Percentiles rank a stretch among this genome's conserved stretches.
Evolutionary conservation across 2,113 vertebrate genomes (phyloP).

Genomic region (Sisor rabdophorus): DNA sequence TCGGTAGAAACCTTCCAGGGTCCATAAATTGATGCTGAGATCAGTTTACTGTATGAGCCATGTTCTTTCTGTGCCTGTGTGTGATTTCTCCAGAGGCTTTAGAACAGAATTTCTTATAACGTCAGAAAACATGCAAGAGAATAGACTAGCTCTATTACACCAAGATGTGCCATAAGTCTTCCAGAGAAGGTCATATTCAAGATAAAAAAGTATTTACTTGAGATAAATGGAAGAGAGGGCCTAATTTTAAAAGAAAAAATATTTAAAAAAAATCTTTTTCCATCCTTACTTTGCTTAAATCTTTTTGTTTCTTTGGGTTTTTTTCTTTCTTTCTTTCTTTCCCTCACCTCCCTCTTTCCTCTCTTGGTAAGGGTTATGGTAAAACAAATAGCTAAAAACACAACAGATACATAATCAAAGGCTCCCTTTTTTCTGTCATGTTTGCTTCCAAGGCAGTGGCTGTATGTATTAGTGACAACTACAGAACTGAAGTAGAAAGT

Average conservation of each 20-base stretch:
- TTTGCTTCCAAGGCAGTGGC: no score
- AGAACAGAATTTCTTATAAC: neutral
- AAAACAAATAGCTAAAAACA: no score
- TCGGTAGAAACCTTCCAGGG: neutral
- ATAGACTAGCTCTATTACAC: neutral
- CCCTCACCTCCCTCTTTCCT: no score
- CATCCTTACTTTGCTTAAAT: no score
- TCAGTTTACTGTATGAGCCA: neutral
- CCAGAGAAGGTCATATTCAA: neutral
- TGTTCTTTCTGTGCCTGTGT: neutral
- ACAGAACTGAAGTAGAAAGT: no score
- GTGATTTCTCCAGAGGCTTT: neutral
- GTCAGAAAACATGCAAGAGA: neutral
- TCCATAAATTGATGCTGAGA: neutral
- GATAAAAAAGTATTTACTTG: neutral
- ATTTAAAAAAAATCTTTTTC: no score
- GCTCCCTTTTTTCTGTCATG: no score
- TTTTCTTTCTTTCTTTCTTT: no score
- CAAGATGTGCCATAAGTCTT: neutral
- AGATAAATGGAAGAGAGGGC: neutral
- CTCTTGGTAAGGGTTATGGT: no score
- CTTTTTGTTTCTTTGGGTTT: no score
- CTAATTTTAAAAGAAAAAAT: neutral
- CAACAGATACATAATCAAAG: no score
- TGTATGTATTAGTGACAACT: no score